Evolutionary conservation across 2,888 invertebrate species (phyloP).

Genomic region (Hoplodrina ambigua): DNA sequence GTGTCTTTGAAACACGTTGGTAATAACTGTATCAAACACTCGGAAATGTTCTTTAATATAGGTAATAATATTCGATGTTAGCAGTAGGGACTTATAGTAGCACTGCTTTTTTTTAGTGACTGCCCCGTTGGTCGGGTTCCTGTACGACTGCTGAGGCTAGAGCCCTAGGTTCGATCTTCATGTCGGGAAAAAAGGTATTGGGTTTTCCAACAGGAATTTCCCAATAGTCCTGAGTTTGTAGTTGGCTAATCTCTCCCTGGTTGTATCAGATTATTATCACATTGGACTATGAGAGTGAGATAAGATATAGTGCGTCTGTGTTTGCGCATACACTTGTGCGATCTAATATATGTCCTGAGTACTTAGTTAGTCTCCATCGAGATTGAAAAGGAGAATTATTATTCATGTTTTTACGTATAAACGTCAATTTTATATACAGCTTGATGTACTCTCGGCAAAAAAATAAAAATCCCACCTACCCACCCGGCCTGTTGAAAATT

Average conservation of each 20-base stretch:
- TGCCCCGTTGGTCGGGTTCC: no score
- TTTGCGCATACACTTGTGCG: not conserved
- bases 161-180: no score
- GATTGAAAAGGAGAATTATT: not conserved
- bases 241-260: no score
- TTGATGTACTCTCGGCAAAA: slow-evolving; percentile 16
- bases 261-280: no score
- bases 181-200: no score
- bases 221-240: no score
- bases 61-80: not conserved
- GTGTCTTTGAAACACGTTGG: slow-evolving; percentile 12
- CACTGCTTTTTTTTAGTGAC: no score
- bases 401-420: not conserved
- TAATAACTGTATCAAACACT: slow-evolving; percentile 18
- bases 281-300: no score
- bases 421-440: slow-evolving; percentile 19
- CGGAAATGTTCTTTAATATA: not conserved
- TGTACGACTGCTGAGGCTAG: no score
- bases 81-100: not conserved
- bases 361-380: not conserved
- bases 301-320: no score
- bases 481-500: slow-evolving; percentile 66
- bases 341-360: not conserved
- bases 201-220: no score
- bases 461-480: slow-evolving; percentile 38